Evolutionary conservation across 2,113 vertebrate genomes (phyloP).

Genomic region (Grammomys dolichurus): DNA sequence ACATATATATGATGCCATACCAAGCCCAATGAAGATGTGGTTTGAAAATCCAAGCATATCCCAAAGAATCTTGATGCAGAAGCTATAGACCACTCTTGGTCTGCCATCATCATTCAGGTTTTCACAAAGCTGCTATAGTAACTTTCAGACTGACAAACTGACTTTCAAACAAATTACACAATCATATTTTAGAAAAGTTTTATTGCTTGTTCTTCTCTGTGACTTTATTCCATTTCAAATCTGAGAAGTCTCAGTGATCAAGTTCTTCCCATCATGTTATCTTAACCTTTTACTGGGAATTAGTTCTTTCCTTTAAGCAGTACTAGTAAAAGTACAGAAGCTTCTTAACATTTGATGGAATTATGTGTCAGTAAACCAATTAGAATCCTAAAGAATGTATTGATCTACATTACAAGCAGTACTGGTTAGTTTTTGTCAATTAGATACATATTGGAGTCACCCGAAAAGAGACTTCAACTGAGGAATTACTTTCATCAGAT

Average conservation of each 20-base stretch:
- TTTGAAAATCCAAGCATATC: not conserved
- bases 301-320: not conserved
- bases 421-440: not conserved
- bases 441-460: not conserved
- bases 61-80: not conserved
- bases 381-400: not conserved
- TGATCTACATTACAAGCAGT: not conserved
- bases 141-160: not conserved
- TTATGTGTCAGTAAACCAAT: not conserved
- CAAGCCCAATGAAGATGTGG: not conserved
- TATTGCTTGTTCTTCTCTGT: not conserved
- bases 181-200: not conserved
- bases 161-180: not conserved
- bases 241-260: not conserved
- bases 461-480: not conserved
- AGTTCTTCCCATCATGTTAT: not conserved
- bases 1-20: not conserved
- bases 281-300: not conserved
- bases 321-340: not conserved
- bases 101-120: too few relatives aligned
- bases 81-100: too few relatives aligned
- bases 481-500: not conserved
- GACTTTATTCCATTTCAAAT: slow-evolving; percentile 9
- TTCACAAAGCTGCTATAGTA: not conserved
- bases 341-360: too few relatives aligned